Evolutionary conservation across 1,140 invertebrate genomes (phyloP), one percentile per base, ranked within the genome.

Genomic region (Lysiphlebus fabarum): DNA sequence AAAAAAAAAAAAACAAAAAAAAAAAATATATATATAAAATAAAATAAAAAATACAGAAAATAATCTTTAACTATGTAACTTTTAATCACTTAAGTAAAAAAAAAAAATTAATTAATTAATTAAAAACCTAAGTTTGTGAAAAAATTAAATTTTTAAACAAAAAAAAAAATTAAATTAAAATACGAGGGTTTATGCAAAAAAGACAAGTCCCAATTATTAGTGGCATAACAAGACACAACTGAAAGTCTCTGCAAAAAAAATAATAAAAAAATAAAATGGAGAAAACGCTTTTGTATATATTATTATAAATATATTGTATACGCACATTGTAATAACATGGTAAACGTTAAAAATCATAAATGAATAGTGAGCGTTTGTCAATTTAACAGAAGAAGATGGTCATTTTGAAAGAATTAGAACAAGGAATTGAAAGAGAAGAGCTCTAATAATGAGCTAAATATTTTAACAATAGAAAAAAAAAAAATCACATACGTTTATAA

Each of bases 221-320:
- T 55, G 59, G 62, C 66, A 69, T 57, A 66, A 60, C n/a, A 65
- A 49, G 40, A 36, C 45, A 41, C 47, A 12, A 53, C 50, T 26
- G 42, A 55, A 56, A 50, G 45, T 50, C 41, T 45, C 26, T 41
- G 42, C 4, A 42, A 53, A 49, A 11, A 45, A 51, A 36, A 38
- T 34, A 45, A 34, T 5, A 34, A 53, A 17, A 53, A 53, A 38
- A 34, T 55, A 63, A 65, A 49, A 62, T 56, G 62, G 60, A 57
- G 66, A 59, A 65, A 70, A 58, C 64, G 70, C 70, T 74, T 74
- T 74, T 75, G 67, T 75, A 74, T 67, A 70, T 69, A 66, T 59
- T 67, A 64, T 64, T 17, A 17, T 17, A 17, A 17, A 67, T 64
- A 68, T 70, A 72, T 71, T 75, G 70, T 73, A 75, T 70, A 74